Evolutionary conservation across 2,113 vertebrate species (phyloP).

Genomic region (Corapipo altera): DNA sequence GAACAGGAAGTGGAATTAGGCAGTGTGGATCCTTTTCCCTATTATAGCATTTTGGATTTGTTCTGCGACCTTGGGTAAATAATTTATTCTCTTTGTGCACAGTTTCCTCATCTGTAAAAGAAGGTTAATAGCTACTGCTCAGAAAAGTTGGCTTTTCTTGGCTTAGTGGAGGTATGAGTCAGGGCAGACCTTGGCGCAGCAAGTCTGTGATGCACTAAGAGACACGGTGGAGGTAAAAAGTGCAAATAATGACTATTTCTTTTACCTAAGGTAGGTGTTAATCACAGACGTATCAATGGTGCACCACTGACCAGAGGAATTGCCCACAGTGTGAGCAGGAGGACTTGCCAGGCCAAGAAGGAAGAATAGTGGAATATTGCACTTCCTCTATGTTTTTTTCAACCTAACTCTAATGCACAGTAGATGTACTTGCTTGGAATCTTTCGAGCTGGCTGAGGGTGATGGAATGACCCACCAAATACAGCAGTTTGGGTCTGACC

Average conservation of each 20-base stretch:
- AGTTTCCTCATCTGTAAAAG: background rate
- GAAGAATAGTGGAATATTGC: background rate
- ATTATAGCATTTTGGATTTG: background rate
- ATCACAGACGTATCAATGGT: too few relatives aligned
- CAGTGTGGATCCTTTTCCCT: background rate
- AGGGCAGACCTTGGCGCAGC: background rate
- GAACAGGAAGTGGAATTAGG: background rate
- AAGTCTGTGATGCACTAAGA: background rate
- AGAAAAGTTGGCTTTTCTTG: background rate
- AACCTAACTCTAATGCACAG: background rate
- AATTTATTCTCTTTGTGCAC: slow-evolving; percentile 6
- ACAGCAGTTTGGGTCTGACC: background rate
- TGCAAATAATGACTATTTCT: background rate
- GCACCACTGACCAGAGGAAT: background rate
- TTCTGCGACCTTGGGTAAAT: slow-evolving; percentile 3
- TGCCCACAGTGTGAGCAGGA: background rate
- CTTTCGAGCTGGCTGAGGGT: background rate
- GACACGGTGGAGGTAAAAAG: background rate
- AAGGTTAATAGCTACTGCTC: background rate
- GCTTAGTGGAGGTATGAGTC: background rate
- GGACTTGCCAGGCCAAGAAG: background rate
- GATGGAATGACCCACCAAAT: background rate
- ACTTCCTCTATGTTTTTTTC: background rate
- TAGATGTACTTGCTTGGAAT: background rate
- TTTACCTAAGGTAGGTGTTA: background rate